These are phyloP conservation scores for Thymallus thymallus DNA, from an alignment of 2,113 vertebrate species.

Conservation along the genomic window DNA sequence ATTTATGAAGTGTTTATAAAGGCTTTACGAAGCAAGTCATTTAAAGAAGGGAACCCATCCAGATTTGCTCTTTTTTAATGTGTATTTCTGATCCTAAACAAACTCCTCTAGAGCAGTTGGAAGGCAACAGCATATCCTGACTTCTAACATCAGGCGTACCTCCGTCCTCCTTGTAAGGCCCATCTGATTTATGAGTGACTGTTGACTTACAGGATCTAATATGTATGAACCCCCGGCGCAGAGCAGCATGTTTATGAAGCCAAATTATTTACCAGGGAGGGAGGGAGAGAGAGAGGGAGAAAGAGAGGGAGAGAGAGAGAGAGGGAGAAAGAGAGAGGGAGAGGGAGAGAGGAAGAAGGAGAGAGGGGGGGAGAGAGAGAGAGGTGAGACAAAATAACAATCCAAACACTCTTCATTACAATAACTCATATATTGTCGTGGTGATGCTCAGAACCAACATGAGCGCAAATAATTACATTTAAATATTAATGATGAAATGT, in stretches of 20 bases:
- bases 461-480: conserved; percentile 71
- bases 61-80: too few relatives aligned
- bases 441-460: conserved; percentile 65
- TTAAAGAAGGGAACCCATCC: too few relatives aligned
- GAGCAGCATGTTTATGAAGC: conserved; percentile 12
- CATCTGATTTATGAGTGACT: conserved; percentile 44
- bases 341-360: neutral
- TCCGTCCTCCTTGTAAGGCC: conserved; percentile 14
- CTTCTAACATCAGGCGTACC: conserved; percentile 9
- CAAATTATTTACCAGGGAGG: conserved; percentile 33
- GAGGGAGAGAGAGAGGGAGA: neutral
- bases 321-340: neutral
- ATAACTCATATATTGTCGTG: conserved; percentile 71
- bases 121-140: too few relatives aligned
- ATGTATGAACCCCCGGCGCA: conserved; percentile 24
- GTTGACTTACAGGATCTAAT: conserved; percentile 10
- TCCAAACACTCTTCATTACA: conserved; percentile 68
- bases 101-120: too few relatives aligned
- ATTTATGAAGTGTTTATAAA: too few relatives aligned
- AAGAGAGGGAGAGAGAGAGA: neutral
- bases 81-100: too few relatives aligned
- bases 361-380: conserved; percentile 7
- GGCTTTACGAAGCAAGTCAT: too few relatives aligned
- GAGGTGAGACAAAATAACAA: conserved; percentile 24
- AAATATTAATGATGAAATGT: conserved; percentile 74